Evolutionary conservation across 2,797 vertebrate genomes (phyloP).

Genomic region (Pangasius sanitwongsei): DNA sequence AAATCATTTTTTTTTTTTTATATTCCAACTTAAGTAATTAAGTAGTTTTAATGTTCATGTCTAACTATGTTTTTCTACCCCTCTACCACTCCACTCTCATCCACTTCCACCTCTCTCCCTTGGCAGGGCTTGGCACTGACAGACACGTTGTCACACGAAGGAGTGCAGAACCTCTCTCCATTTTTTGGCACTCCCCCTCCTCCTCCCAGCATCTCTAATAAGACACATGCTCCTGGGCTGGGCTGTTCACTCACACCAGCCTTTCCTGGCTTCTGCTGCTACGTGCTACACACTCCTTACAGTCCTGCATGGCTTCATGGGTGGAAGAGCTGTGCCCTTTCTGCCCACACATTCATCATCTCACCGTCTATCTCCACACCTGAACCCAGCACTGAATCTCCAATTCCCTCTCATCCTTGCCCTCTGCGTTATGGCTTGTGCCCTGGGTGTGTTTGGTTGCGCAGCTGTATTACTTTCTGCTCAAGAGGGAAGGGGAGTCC

Average conservation of each 20-base stretch:
- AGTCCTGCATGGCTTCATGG: constrained; percentile 70
- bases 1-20: not conserved
- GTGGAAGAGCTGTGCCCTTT: constrained; percentile 76
- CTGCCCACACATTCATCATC: constrained; percentile 58
- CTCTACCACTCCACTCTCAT: constrained; percentile 30
- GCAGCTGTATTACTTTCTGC: constrained; percentile 71
- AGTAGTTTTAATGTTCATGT: constrained; percentile 50
- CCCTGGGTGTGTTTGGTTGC: constrained; percentile 75
- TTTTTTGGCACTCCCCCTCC: constrained; percentile 41
- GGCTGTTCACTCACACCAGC: constrained; percentile 57
- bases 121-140: constrained; percentile 63
- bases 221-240: constrained; percentile 57
- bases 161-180: constrained; percentile 60
- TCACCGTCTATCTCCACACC: constrained; percentile 66
- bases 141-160: constrained; percentile 58
- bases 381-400: constrained; percentile 57
- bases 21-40: constrained; percentile 36
- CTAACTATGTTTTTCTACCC: constrained; percentile 49
- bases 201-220: constrained; percentile 61
- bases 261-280: constrained; percentile 48
- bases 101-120: constrained; percentile 36
- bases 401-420: constrained; percentile 56
- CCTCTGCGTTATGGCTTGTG: constrained; percentile 72
- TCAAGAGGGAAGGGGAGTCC: constrained; percentile 56
- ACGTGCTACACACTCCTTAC: constrained; percentile 62